phyloP scores from a whole-genome alignment of 2,113 vertebrate genomes.

The Lasiurus borealis region DNA sequence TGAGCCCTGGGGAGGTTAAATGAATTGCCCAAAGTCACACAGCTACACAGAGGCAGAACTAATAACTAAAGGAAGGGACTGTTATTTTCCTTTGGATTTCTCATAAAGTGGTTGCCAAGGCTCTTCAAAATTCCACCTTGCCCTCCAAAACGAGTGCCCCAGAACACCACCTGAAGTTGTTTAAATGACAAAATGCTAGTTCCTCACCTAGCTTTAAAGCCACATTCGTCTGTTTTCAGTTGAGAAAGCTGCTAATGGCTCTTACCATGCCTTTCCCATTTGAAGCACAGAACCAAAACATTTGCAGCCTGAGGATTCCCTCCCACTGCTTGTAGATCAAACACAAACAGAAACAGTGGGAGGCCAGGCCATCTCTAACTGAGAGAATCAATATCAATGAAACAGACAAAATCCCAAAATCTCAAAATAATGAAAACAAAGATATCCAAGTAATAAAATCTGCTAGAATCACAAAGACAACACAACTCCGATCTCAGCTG shows the following conservation, averaged over 20 bases:
- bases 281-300: slow-evolving; percentile 55
- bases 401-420: slow-evolving; percentile 88
- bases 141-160: slow-evolving; percentile 20
- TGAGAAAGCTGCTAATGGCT: slow-evolving; percentile 61
- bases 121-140: slow-evolving; percentile 14
- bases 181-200: slow-evolving; percentile 66
- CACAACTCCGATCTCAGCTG: slow-evolving; percentile 86
- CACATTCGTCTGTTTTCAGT: slow-evolving; percentile 32
- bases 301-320: slow-evolving; percentile 75
- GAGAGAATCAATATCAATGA: slow-evolving; percentile 80
- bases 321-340: slow-evolving; percentile 79
- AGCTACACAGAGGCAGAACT: not conserved
- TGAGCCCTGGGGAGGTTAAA: not conserved
- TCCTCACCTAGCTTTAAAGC: slow-evolving; percentile 45
- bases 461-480: slow-evolving; percentile 84
- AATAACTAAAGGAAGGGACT: not conserved
- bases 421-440: slow-evolving; percentile 90
- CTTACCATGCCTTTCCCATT: slow-evolving; percentile 36
- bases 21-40: not conserved
- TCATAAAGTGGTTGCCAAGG: slow-evolving; percentile 6
- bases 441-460: slow-evolving; percentile 88
- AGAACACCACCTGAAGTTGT: slow-evolving; percentile 38
- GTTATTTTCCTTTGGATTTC: slow-evolving; percentile 23
- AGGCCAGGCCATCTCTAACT: slow-evolving; percentile 75
- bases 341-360: slow-evolving; percentile 82